Evolutionary conservation across 1,140 invertebrate species (phyloP), one percentile per base, ranked within the genome.

Genomic region (Euwallacea similis): DNA sequence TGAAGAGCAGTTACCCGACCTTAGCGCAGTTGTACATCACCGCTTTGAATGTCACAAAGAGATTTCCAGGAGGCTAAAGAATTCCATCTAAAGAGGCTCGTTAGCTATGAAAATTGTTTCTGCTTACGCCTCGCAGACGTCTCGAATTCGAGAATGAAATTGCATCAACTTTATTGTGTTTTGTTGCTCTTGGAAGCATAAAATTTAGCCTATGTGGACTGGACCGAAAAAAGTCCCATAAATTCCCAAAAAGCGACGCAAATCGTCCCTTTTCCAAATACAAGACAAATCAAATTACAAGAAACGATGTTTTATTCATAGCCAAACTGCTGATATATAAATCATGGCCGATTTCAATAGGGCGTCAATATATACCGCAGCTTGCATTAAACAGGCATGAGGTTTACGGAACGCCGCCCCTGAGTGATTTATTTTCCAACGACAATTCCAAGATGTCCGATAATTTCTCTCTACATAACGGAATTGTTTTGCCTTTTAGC

Each of bases 241-340:
- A 33, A 33, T 33, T 33, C 21, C 21, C 21, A 33, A 33, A 33
- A 33, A 33, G 21, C 21, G 21, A 33, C 21, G 21, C 21, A 33
- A 33, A 33, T 33, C 21, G 21, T 33, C 21, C 21, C 13, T 11
- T 50, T 50, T 50, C 13, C 46, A 11, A 11, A 13, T 11, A 66
- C 15, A 42, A 21, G 54, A 55, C 64, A 66, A 66, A 66, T 66
- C 64, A 66, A 66, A 66, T 66, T 66, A 66, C 58, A 66, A 56
- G 64, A 55, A 58, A 42, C 64, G 64, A 66, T 66, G 53, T 66
- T 66, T 66, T 66, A 66, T 66, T 66, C 64, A 66, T 66, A 41
- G 8, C 42, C 3, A 66, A 66, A 43, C 55, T 66, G 41, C 62
- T 58, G 13, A 15, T 66, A 42, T 66, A 66, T 66, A 66, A 66